phyloP scores from a whole-genome alignment of 2,888 invertebrate species.

The Sclerodermus sp. region DNA sequence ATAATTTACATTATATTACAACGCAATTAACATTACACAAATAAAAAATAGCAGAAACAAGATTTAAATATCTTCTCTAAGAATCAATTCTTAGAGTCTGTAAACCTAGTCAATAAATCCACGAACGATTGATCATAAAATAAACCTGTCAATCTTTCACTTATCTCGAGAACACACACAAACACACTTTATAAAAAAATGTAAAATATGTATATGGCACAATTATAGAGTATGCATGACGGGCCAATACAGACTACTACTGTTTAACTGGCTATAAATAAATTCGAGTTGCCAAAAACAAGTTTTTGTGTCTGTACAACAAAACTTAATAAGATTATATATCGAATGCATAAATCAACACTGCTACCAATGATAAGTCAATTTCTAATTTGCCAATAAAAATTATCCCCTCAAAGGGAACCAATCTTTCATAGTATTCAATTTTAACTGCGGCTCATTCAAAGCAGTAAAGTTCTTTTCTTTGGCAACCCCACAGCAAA shows the following conservation, averaged over 20 bases:
- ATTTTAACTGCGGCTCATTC: slow-evolving; percentile 12
- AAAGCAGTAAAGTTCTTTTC: slow-evolving; percentile 29
- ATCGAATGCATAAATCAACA: neutral
- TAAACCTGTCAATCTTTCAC: too few species aligned
- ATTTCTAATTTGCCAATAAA: slow-evolving; percentile 13
- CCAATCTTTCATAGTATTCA: slow-evolving; percentile 10
- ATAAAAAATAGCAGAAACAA: too few species aligned
- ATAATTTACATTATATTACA: too few species aligned
- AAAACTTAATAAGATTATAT: neutral
- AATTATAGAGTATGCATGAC: slow-evolving; percentile 18
- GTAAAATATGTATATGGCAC: slow-evolving; percentile 28
- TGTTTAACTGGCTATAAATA: neutral
- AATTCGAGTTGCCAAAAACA: slow-evolving; percentile 8
- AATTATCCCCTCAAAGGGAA: slow-evolving; percentile 23
- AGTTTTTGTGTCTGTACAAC: slow-evolving; percentile 3
- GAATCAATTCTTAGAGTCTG: too few species aligned
- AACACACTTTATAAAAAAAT: slow-evolving; percentile 6
- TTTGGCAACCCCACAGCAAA: slow-evolving; percentile 52
- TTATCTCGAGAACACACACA: too few species aligned
- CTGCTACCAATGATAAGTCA: slow-evolving; percentile 1
- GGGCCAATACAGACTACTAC: slow-evolving; percentile 9
- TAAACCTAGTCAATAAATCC: too few species aligned
- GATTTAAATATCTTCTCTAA: too few species aligned
- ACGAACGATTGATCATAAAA: too few species aligned
- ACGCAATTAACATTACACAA: too few species aligned